Evolutionary conservation across 2,797 vertebrate species (phyloP).

Genomic region (Scleropages formosus): DNA sequence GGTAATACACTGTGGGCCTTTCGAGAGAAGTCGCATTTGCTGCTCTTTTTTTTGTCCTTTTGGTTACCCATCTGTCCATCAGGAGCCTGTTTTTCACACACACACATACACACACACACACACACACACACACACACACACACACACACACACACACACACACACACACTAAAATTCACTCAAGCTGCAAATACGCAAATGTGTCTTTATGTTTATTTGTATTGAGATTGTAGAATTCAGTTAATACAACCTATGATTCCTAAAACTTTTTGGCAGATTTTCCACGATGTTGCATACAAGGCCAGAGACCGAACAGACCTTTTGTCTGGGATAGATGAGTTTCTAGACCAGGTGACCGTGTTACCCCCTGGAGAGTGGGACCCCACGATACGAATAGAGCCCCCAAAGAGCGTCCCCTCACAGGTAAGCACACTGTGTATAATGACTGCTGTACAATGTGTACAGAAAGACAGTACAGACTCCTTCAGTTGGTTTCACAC

Average conservation of each 20-base stretch:
- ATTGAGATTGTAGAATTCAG: too few relatives aligned
- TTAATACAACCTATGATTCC: neutral
- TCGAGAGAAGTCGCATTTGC: neutral
- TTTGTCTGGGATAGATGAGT: slow-evolving; percentile 92
- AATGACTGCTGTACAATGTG: neutral
- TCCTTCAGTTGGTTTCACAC: too few relatives aligned
- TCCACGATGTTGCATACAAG: slow-evolving; percentile 96
- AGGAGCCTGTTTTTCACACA: too few relatives aligned
- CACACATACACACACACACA: too few relatives aligned
- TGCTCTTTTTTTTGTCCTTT: neutral
- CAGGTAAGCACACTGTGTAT: slow-evolving; percentile 70
- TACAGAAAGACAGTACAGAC: too few relatives aligned
- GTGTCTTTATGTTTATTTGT: too few relatives aligned
- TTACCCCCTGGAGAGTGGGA: slow-evolving; percentile 95
- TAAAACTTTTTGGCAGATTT: slow-evolving; percentile 69
- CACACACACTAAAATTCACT: too few relatives aligned
- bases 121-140: too few relatives aligned
- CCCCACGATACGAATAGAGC: slow-evolving; percentile 92
- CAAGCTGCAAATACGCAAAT: too few relatives aligned
- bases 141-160: too few relatives aligned
- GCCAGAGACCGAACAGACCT: slow-evolving; percentile 93
- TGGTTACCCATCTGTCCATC: too few relatives aligned
- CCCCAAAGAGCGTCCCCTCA: slow-evolving; percentile 92
- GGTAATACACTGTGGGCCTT: neutral
- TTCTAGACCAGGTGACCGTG: slow-evolving; percentile 94